Conservation (phyloP, 2,113 vertebrate species). For the Enhydra lutris region DNA sequence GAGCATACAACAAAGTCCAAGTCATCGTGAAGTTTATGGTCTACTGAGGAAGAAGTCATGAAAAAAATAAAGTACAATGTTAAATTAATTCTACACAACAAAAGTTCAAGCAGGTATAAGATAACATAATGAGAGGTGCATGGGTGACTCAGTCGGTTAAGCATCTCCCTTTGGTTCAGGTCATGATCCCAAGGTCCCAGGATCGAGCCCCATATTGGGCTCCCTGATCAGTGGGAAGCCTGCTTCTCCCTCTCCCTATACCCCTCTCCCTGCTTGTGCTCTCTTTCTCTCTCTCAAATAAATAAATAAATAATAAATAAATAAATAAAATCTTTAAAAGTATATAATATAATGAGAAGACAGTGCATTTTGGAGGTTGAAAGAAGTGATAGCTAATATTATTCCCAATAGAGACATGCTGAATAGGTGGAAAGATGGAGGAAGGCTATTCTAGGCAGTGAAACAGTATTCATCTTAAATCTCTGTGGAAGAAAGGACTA, state of each 20-base stretch:
- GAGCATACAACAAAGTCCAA: background rate
- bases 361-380: background rate
- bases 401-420: background rate
- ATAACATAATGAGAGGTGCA: background rate
- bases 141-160: no score
- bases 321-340: background rate
- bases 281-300: no score
- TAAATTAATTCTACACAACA: background rate
- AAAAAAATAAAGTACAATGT: background rate
- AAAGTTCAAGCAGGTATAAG: background rate
- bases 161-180: no score
- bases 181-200: no score
- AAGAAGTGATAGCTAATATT: background rate
- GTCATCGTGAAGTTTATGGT: background rate
- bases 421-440: background rate
- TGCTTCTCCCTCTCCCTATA: no score
- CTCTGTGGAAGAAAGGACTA: background rate
- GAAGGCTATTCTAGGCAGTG: background rate
- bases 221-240: no score
- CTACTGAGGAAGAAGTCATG: background rate
- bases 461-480: background rate
- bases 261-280: no score
- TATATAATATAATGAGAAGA: background rate
- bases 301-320: no score
- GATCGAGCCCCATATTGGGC: no score